These are phyloP conservation scores for Timandra comae DNA, from an alignment of 2,888 invertebrate genomes.

Conservation along the genomic window DNA sequence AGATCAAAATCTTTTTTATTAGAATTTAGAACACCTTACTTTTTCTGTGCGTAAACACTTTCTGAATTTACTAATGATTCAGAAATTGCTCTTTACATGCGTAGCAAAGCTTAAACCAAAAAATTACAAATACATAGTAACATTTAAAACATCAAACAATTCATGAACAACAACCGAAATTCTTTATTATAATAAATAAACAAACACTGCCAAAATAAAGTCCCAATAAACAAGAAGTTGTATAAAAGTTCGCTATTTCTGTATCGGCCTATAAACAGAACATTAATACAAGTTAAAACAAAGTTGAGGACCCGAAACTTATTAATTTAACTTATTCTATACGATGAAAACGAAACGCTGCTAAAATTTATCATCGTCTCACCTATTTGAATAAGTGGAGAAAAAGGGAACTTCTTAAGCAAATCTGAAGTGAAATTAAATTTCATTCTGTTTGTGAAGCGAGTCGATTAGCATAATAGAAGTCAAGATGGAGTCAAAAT, in stretches of 20 bases:
- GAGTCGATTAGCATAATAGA: slow-evolving; percentile 62
- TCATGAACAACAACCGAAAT: too few species aligned
- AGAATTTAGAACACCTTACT: too few species aligned
- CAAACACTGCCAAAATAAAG: too few species aligned
- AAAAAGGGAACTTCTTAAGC: slow-evolving; percentile 58
- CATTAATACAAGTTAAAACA: slow-evolving; percentile 19
- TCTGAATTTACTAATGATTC: too few species aligned
- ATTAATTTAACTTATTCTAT: slow-evolving; percentile 70
- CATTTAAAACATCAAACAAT: too few species aligned
- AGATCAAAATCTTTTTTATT: too few species aligned
- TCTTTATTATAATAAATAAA: too few species aligned
- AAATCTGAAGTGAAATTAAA: slow-evolving; percentile 56
- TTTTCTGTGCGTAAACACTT: too few species aligned
- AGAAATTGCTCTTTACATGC: too few species aligned
- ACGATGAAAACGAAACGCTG: slow-evolving; percentile 62
- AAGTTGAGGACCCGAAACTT: slow-evolving; percentile 45
- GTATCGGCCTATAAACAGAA: slow-evolving; percentile 17
- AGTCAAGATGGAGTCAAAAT: slow-evolving; percentile 39
- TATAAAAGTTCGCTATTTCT: slow-evolving; percentile 11
- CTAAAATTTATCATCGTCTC: slow-evolving; percentile 60
- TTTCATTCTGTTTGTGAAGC: slow-evolving; percentile 59
- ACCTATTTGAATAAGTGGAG: slow-evolving; percentile 52
- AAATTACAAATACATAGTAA: too few species aligned
- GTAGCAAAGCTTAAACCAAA: too few species aligned
- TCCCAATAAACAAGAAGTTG: slow-evolving; percentile 2